Evolutionary conservation across 2,888 invertebrate genomes (phyloP).

Genomic region (Apamea sordens): DNA sequence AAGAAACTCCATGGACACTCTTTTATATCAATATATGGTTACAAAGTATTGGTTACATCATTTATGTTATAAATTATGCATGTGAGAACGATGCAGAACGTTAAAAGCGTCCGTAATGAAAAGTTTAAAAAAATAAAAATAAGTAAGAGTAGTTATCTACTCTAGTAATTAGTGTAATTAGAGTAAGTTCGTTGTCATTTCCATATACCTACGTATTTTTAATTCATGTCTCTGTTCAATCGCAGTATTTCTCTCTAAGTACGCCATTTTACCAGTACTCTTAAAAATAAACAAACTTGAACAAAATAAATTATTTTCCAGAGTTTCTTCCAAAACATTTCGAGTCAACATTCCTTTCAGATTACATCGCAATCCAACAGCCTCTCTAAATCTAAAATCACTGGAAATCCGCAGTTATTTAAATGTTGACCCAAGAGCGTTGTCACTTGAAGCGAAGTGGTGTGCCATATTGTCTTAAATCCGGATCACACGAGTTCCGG

Average conservation of each 20-base stretch:
- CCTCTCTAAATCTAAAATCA: constrained; percentile 22
- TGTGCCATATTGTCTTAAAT: constrained; percentile 65
- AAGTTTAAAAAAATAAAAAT: too few species aligned
- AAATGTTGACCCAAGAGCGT: constrained; percentile 61
- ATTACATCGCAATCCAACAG: constrained; percentile 21
- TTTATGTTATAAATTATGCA: too few species aligned
- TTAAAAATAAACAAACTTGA: neutral
- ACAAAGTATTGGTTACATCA: too few species aligned
- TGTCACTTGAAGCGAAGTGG: constrained; percentile 54
- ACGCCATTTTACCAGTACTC: neutral
- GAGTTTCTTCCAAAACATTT: constrained; percentile 13
- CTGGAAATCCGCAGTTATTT: constrained; percentile 55
- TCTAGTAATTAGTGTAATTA: too few species aligned
- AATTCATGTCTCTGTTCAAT: neutral
- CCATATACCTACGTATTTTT: too few species aligned
- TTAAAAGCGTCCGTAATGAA: too few species aligned
- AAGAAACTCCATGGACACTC: too few species aligned
- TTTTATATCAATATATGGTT: too few species aligned
- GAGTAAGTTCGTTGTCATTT: neutral
- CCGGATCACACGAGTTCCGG: constrained; percentile 62
- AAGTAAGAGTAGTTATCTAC: too few species aligned
- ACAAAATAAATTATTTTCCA: constrained; percentile 5
- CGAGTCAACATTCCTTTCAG: constrained; percentile 21
- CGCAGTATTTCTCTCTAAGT: neutral
- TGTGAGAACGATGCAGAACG: too few species aligned